phyloP scores from a whole-genome alignment of 2,113 vertebrate species.

The Theropithecus gelada region DNA sequence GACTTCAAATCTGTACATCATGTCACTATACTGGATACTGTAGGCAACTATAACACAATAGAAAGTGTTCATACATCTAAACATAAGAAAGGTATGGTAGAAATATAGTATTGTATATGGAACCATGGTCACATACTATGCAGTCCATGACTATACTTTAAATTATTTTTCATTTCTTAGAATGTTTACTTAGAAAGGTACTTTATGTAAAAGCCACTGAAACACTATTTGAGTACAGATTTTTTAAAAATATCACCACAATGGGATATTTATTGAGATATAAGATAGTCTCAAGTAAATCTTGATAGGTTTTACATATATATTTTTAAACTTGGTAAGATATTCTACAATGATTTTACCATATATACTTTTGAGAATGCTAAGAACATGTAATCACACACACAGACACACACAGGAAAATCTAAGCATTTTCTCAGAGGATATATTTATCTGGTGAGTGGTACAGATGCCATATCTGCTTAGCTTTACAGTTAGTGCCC shows the following conservation, averaged over 20 bases:
- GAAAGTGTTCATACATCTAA: background rate
- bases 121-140: background rate
- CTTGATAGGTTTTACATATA: background rate
- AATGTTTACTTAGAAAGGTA: slow-evolving; percentile 21
- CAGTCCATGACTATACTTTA: background rate
- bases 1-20: background rate
- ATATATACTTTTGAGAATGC: slow-evolving; percentile 47
- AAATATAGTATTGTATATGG: background rate
- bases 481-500: slow-evolving; percentile 50
- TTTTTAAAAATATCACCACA: background rate
- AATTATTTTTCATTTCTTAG: background rate
- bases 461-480: slow-evolving; percentile 4
- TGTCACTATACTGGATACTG: background rate
- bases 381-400: slow-evolving; percentile 7
- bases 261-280: background rate
- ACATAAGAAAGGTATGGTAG: background rate
- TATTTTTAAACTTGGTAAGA: slow-evolving; percentile 49
- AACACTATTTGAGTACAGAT: background rate
- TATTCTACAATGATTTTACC: slow-evolving; percentile 29
- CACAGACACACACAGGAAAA: background rate
- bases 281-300: slow-evolving; percentile 8
- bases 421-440: slow-evolving; percentile 47
- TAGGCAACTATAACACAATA: background rate
- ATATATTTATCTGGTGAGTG: slow-evolving; percentile 34
- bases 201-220: background rate